phyloP scores from a whole-genome alignment of 1,140 invertebrate genomes.

The Nephila pilipes region DNA sequence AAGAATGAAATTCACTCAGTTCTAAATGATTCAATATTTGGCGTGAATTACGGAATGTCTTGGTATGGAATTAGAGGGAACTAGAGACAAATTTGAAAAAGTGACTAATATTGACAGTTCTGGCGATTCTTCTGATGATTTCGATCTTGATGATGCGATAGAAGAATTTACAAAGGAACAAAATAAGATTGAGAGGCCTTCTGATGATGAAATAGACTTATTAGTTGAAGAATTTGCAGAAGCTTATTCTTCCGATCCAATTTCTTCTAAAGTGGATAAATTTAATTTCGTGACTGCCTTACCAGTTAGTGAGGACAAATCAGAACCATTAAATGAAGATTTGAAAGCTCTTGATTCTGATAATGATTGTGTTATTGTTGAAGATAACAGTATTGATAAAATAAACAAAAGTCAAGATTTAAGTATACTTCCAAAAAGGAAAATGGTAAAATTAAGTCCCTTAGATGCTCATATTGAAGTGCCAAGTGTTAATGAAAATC shows the following conservation, averaged over 20 bases:
- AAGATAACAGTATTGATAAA: not conserved
- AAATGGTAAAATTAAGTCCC: not conserved
- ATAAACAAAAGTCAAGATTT: not conserved
- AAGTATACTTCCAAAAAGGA: not conserved
- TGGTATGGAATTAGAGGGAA: too few relatives aligned
- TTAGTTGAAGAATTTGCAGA: constrained; percentile 46
- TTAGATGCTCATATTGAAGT: not conserved
- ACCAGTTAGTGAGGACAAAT: constrained; percentile 31
- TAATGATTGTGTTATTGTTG: constrained; percentile 56
- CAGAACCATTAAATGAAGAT: constrained; percentile 24
- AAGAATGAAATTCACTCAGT: too few relatives aligned
- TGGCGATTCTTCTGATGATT: not conserved
- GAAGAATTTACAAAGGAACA: not conserved
- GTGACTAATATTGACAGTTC: too few relatives aligned
- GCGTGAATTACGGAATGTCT: too few relatives aligned
- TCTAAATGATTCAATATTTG: too few relatives aligned
- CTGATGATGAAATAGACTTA: constrained; percentile 48
- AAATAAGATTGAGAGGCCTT: not conserved
- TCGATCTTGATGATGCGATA: constrained; percentile 2
- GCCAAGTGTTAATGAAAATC: not conserved
- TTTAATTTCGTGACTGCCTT: not conserved
- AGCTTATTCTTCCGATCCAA: not conserved
- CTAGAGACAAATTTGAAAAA: not conserved
- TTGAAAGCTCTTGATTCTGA: constrained; percentile 46
- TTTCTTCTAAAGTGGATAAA: not conserved